These are phyloP conservation scores for Apis mellifera DNA, from an alignment of 1,140 invertebrate species.

Conservation along the genomic window Amel_HAv3.1 CM009931.2:863501-864000, in stretches of 20 bases:
- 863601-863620: slow-evolving; percentile 59
- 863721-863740: neutral
- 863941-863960: slow-evolving; percentile 67
- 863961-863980: slow-evolving; percentile 31
- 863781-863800: neutral
- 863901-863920: slow-evolving; percentile 14
- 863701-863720: neutral
- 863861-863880: slow-evolving; percentile 50
- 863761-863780: neutral
- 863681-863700: neutral
- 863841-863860: slow-evolving; percentile 63
- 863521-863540: slow-evolving; percentile 69
- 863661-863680: slow-evolving; percentile 7
- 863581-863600: slow-evolving; percentile 68
- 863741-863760: neutral
- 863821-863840: slow-evolving; percentile 58
- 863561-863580: slow-evolving; percentile 64
- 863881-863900: slow-evolving; percentile 17
- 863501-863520: slow-evolving; percentile 74
- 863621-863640: neutral
- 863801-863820: slow-evolving; percentile 14
- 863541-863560: slow-evolving; percentile 73
- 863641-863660: neutral
- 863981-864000: neutral
- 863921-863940: slow-evolving; percentile 60